Base-by-base conservation (phyloP, 2,113 vertebrate species). In the Grus americana region DNA sequence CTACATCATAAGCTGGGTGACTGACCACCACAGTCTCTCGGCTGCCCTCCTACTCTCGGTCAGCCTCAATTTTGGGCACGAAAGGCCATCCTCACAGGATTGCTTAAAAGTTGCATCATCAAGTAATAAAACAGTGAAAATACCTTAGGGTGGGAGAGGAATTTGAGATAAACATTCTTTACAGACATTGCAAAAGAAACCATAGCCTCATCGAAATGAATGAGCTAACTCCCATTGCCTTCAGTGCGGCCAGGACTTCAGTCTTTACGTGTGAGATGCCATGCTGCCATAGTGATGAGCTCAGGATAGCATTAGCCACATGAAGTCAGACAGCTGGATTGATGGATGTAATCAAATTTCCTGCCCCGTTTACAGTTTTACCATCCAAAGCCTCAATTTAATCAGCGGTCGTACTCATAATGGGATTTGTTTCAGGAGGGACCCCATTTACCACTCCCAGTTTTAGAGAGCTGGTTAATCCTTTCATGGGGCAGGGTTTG, bases 61-160 rank as follows among this genome's bases (percentile, higher is more conserved):
- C 0, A 0, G 34, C 63, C 52, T 93, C 86, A 87, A 3, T 55
- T 66, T 54, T n/a, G 23, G 32, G 29, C 52, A 62, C 10, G 5
- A 89, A 81, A 81, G 46, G 21, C 79, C 23, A 16, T 70, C 74
- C 29, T 82, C 50, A 26, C 32, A 65, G n/a, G 50, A 87, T 91
- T 95, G 91, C 87, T 92, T 91, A 67, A 73, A 93, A 86, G 63
- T 95, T 79, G 67, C 84, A 13, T 92, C 78, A 94, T 11, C 42
- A 62, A 93, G 84, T 81, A 95, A 90, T 95, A 88, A 79, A 95
- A 42, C 38, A 70, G 73, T 89, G 93, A 92, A 92, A 96, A 97
- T 94, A 94, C 71, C 62, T 82, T 55, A 44, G 86, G 34, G 58
- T 85, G 66, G 89, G 74, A 88, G 74, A 92, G 67, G 79, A 96